Evolutionary conservation across 2,888 invertebrate genomes (phyloP).

Genomic region (Halictus quadricinctus): DNA sequence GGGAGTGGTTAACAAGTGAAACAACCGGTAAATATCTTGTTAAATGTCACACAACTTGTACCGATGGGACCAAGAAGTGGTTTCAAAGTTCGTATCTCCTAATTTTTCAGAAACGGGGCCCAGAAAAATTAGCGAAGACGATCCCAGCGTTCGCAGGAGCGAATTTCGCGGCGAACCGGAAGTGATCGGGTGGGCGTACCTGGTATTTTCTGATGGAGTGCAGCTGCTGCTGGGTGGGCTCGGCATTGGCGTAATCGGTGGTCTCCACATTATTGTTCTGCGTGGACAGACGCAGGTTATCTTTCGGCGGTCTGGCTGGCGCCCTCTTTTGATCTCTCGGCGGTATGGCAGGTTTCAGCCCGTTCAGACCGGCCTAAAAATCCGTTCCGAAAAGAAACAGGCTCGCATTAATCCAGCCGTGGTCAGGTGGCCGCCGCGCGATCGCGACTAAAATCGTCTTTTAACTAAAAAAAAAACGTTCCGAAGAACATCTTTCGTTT

Average conservation of each 20-base stretch:
- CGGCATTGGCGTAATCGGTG: slow-evolving; percentile 83
- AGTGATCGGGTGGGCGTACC: slow-evolving; percentile 83
- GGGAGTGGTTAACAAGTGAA: neutral
- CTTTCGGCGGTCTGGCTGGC: slow-evolving; percentile 86
- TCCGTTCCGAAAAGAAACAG: slow-evolving; percentile 61
- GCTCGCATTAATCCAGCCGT: slow-evolving; percentile 60
- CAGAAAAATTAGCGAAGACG: neutral
- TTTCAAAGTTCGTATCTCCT: too few relatives aligned
- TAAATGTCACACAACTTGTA: neutral
- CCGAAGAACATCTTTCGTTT: neutral
- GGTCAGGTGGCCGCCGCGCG: slow-evolving; percentile 12
- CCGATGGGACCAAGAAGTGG: too few relatives aligned
- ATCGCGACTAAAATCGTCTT: slow-evolving; percentile 24
- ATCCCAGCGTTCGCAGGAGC: neutral
- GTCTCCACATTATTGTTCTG: slow-evolving; percentile 83
- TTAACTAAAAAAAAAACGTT: neutral
- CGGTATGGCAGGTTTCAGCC: slow-evolving; percentile 85
- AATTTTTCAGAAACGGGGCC: neutral
- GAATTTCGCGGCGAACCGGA: neutral
- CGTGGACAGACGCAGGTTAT: slow-evolving; percentile 85
- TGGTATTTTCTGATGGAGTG: slow-evolving; percentile 96
- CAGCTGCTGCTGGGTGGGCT: slow-evolving; percentile 92
- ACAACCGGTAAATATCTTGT: neutral
- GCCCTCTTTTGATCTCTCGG: slow-evolving; percentile 89
- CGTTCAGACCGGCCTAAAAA: slow-evolving; percentile 80